These are phyloP conservation scores for Hypotaenidia okinawae DNA, from an alignment of 2,797 vertebrate species.

Conservation along the genomic window DNA sequence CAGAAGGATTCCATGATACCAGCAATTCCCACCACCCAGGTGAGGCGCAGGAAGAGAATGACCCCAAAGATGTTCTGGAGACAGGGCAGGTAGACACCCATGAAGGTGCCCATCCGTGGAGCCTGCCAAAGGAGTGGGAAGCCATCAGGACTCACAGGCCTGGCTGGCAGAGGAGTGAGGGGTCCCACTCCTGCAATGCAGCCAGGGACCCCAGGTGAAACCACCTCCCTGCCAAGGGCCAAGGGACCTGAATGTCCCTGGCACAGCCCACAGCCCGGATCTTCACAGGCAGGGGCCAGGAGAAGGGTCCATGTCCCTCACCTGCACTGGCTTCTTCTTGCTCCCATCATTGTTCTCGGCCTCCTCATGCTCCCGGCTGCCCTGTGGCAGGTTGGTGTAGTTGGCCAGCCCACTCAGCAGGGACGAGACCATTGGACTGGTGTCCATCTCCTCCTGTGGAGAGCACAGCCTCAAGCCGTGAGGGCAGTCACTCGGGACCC, in stretches of 20 bases:
- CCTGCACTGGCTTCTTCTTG: conserved; percentile 94
- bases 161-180: background rate
- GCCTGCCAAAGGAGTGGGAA: conserved; percentile 77
- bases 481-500: background rate
- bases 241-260: rapidly evolving
- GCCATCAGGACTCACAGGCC: background rate
- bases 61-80: conserved; percentile 99
- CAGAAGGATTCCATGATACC: conserved; percentile 94
- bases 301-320: background rate
- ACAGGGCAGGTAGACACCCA: conserved; percentile 97
- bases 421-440: conserved; percentile 97
- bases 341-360: conserved; percentile 93
- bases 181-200: rapidly evolving
- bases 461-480: background rate
- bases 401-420: conserved; percentile 95
- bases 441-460: conserved; percentile 97
- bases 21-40: conserved; percentile 95
- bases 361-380: conserved; percentile 96
- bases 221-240: rapidly evolving
- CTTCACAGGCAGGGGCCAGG: background rate
- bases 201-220: background rate
- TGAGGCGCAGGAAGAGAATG: conserved; percentile 97
- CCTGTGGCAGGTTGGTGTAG: conserved; percentile 96
- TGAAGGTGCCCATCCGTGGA: conserved; percentile 95
- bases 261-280: background rate